Conservation (phyloP, 2,797 vertebrate species). For the Sebastes itinus region DNA sequence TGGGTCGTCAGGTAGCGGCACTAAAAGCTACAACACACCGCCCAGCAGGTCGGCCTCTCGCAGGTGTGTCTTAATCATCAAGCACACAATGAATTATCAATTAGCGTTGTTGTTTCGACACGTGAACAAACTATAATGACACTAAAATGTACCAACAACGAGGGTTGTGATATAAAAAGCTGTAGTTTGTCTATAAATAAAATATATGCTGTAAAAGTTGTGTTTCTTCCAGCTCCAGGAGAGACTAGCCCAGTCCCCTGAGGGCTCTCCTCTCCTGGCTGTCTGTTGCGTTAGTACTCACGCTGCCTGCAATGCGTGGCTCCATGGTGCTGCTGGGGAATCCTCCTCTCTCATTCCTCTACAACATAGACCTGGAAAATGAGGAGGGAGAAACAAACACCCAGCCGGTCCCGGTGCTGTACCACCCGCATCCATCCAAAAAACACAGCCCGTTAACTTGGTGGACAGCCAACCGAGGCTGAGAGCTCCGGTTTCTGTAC, state of each 20-base stretch:
- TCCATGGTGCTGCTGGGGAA: slow-evolving; percentile 71
- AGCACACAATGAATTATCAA: background rate
- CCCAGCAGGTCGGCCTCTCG: no score
- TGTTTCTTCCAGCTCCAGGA: slow-evolving; percentile 23
- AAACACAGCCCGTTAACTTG: slow-evolving; percentile 51
- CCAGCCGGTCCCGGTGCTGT: slow-evolving; percentile 13
- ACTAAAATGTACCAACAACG: background rate
- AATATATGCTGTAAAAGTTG: slow-evolving; percentile 66
- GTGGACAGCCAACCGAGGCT: slow-evolving; percentile 34
- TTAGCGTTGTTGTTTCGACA: background rate
- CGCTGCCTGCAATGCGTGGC: slow-evolving; percentile 78
- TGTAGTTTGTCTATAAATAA: slow-evolving; percentile 8
- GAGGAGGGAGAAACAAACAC: slow-evolving; percentile 6
- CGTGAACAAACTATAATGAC: background rate
- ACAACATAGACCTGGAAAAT: slow-evolving; percentile 23
- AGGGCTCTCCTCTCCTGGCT: slow-evolving; percentile 14
- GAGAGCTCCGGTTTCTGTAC: slow-evolving; percentile 27
- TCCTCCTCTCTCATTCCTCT: slow-evolving; percentile 56
- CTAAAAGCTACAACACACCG: background rate
- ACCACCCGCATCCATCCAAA: slow-evolving; percentile 36
- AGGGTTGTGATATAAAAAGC: background rate
- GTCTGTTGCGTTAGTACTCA: slow-evolving; percentile 73
- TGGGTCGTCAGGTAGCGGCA: slow-evolving; percentile 53
- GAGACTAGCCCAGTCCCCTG: slow-evolving; percentile 53
- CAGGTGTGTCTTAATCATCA: slow-evolving; percentile 33